Base-by-base conservation (phyloP, 92 coral and sea anemone species). In the Actinernus sp. region DNA sequence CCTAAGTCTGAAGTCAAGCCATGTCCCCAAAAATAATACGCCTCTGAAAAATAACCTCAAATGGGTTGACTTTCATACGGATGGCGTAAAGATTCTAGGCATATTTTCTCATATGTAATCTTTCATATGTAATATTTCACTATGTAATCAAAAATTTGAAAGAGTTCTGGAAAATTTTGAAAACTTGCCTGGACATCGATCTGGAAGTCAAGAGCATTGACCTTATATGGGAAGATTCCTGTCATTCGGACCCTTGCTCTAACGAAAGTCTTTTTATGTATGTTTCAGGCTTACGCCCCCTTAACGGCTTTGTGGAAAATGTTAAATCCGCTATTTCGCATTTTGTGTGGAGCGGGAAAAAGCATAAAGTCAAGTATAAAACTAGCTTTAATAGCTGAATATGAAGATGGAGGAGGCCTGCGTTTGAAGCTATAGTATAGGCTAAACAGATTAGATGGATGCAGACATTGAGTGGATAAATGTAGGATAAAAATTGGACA, bases 331-430 rank as follows among this genome's bases (percentile, higher is more conserved):
- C 31, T 31, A 54, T 39, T 34, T 19, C 22, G 19, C 24, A 73
- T 49, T 74, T 62, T 50, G 7, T 61, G 11, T 74, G 82, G 82
- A 73, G 39, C 16, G 73, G 73, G 16, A 62, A 54, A 28, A 74
- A 63, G 26, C 73, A 64, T 4, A 74, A 74, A 53, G 51, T 74
- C 1, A 74, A 74, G 47, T 49, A 55, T 25, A 31, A 34, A 14
- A 61, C n/a, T n/a, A n/a, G n/a, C 81, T 0, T 38, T 74, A 49
- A 74, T 74, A 17, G 72, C 65, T 4, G 56, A 65, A 40, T 50
- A 53, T 10, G 55, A 40, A 2, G 50, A 23, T 25, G 81, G 81
- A 23, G 81, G 81, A 10, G 3, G 14, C 73, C 81, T 7, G 81
- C 61, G 2, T 74, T 47, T 26, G 45, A 26, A 22, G 31, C 49